phyloP scores from a whole-genome alignment of 1,140 invertebrate species.

The Bombus cullumanus region DNA sequence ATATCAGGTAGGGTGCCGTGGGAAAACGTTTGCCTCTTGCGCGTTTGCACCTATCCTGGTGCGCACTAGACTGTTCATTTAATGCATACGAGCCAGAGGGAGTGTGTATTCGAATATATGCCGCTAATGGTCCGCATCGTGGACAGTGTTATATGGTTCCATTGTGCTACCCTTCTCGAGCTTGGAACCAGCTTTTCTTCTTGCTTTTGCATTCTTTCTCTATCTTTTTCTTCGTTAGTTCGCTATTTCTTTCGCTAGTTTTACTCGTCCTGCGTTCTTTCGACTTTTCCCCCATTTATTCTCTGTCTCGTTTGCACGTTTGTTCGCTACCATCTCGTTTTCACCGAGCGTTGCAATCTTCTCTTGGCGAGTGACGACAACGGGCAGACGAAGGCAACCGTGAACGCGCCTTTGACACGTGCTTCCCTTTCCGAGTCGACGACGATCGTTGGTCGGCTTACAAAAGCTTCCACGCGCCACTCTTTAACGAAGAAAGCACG shows the following conservation, averaged over 20 bases:
- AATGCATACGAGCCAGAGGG: slow-evolving; percentile 17
- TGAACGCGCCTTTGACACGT: slow-evolving; percentile 12
- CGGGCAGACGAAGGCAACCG: background rate
- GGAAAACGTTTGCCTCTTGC: slow-evolving; percentile 47
- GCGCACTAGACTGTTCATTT: slow-evolving; percentile 28
- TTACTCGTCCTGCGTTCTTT: background rate
- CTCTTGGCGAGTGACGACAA: background rate
- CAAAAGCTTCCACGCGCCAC: slow-evolving; percentile 5
- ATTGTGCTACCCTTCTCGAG: slow-evolving; percentile 32
- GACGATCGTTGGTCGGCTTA: background rate
- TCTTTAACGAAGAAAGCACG: slow-evolving; percentile 5
- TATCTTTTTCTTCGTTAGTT: background rate
- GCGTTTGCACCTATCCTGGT: slow-evolving; percentile 28
- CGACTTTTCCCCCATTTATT: background rate
- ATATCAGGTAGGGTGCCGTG: slow-evolving; percentile 29
- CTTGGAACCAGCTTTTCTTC: background rate
- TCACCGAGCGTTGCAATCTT: slow-evolving; percentile 6
- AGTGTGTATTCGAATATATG: slow-evolving; percentile 28
- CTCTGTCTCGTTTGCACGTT: background rate
- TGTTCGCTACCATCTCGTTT: background rate
- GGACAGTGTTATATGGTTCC: slow-evolving; percentile 22
- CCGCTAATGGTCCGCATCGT: slow-evolving; percentile 46
- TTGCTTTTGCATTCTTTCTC: background rate
- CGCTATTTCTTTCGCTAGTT: background rate
- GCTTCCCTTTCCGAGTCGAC: background rate